A percentile compares a stretch with the other conserved stretches of the same genome.
These are phyloP conservation scores for Drosophila guanche DNA, from an alignment of 1,140 invertebrate genomes.

Conservation along the genomic window DNA sequence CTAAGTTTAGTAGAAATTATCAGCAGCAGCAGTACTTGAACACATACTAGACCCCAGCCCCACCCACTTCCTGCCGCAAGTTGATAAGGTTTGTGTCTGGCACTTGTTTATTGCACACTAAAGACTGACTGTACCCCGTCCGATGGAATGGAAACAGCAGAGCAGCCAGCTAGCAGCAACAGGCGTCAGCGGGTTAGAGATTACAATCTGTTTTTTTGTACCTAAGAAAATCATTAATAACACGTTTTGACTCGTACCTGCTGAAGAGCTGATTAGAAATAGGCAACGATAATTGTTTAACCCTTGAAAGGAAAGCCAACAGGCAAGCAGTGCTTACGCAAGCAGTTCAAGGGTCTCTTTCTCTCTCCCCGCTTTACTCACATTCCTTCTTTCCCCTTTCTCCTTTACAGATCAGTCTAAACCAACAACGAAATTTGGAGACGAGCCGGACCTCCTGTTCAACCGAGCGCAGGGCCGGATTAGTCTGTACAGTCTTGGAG, in stretches of 20 bases:
- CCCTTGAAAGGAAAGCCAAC: background rate
- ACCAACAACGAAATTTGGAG: slow-evolving; percentile 85
- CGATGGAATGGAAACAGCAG: too few relatives aligned
- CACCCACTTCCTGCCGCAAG: background rate
- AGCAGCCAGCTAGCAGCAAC: too few relatives aligned
- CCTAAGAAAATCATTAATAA: background rate
- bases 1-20: background rate
- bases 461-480: slow-evolving; percentile 84
- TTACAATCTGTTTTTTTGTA: background rate
- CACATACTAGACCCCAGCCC: background rate
- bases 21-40: background rate
- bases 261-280: slow-evolving; percentile 8
- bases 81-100: background rate
- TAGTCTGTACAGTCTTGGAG: slow-evolving; percentile 83
- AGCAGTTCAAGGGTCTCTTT: background rate
- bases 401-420: slow-evolving; percentile 86
- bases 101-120: background rate
- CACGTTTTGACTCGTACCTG: slow-evolving; percentile 27
- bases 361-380: background rate
- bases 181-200: background rate
- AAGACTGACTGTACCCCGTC: too few relatives aligned
- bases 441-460: slow-evolving; percentile 84
- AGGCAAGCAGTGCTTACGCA: background rate
- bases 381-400: background rate
- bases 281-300: background rate